A percentile compares a stretch with the other conserved stretches of the same genome.
Evolutionary conservation across 2,888 invertebrate genomes (phyloP).

Genomic region (Encarsia formosa): DNA sequence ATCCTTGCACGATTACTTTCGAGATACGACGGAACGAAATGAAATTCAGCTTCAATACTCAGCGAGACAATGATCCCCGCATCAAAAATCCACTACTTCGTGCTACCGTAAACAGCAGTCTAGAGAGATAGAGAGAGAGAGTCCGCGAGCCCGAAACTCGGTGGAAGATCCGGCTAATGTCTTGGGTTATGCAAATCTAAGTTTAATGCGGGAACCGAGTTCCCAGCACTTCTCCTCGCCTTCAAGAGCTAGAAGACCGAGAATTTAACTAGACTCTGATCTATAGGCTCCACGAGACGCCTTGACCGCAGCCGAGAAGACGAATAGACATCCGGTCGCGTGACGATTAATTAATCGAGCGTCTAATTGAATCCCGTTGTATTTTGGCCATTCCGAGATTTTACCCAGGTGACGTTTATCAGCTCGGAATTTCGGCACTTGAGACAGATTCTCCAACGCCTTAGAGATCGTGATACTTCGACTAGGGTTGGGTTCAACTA

Average conservation of each 20-base stretch:
- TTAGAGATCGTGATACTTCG: too few species aligned
- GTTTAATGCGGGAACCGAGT: slow-evolving; percentile 9
- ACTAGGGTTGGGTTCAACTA: too few species aligned
- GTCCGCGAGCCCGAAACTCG: background rate
- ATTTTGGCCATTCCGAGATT: slow-evolving; percentile 11
- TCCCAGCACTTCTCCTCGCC: slow-evolving; percentile 1
- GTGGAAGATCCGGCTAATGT: background rate
- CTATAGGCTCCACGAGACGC: slow-evolving; percentile 24
- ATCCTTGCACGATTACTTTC: too few species aligned
- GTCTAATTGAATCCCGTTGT: slow-evolving; percentile 45
- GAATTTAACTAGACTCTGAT: slow-evolving; percentile 6
- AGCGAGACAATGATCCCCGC: too few species aligned
- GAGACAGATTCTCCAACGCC: too few species aligned
- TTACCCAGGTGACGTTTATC: too few species aligned
- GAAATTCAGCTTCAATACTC: too few species aligned
- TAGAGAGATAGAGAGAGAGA: too few species aligned
- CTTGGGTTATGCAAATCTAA: slow-evolving; percentile 12
- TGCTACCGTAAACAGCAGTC: too few species aligned
- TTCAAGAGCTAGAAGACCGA: background rate
- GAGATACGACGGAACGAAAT: too few species aligned
- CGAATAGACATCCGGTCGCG: background rate
- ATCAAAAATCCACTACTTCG: too few species aligned
- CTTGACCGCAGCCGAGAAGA: slow-evolving; percentile 17
- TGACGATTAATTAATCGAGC: slow-evolving; percentile 41
- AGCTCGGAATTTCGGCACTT: too few species aligned